These are phyloP conservation scores for Sisor rabdophorus DNA, from an alignment of 2,113 vertebrate genomes.

Conservation along the genomic window DNA sequence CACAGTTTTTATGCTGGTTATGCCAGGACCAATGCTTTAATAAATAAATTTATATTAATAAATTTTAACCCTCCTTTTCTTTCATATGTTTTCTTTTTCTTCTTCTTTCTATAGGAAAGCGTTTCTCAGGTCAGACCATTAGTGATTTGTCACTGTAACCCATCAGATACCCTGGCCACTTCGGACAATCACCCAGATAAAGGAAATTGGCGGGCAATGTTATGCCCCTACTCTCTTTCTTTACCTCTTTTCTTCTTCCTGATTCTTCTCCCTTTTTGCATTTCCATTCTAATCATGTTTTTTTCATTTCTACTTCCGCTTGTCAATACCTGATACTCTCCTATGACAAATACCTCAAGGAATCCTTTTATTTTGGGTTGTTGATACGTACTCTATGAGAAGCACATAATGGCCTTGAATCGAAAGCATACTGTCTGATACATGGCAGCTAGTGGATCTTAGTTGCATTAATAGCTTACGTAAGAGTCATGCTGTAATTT, in stretches of 20 bases:
- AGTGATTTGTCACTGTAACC: conserved; percentile 62
- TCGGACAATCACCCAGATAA: conserved; percentile 3
- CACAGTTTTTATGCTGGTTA: no score
- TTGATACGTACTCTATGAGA: conserved; percentile 8
- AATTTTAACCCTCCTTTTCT: no score
- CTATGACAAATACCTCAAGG: background rate
- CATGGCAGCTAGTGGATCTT: conserved; percentile 9
- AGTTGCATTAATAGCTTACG: conserved; percentile 13
- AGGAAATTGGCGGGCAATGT: conserved; percentile 30
- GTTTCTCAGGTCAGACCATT: conserved; percentile 73
- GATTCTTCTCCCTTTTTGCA: conserved; percentile 60
- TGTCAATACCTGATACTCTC: conserved; percentile 55
- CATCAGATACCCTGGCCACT: conserved; percentile 35
- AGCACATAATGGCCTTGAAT: conserved; percentile 10
- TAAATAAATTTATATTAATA: no score
- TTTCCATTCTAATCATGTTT: conserved; percentile 63
- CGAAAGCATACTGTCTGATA: conserved; percentile 6
- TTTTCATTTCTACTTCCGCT: conserved; percentile 61
- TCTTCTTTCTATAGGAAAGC: conserved; percentile 62
- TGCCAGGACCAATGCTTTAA: no score
- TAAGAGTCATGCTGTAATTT: conserved; percentile 13
- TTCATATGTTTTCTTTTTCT: background rate
- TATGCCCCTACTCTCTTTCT: conserved; percentile 55
- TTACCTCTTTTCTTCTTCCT: conserved; percentile 61
- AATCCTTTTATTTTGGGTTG: background rate